Evolutionary conservation across 2,888 invertebrate species (phyloP).

Genomic region (Xanthia togata): DNA sequence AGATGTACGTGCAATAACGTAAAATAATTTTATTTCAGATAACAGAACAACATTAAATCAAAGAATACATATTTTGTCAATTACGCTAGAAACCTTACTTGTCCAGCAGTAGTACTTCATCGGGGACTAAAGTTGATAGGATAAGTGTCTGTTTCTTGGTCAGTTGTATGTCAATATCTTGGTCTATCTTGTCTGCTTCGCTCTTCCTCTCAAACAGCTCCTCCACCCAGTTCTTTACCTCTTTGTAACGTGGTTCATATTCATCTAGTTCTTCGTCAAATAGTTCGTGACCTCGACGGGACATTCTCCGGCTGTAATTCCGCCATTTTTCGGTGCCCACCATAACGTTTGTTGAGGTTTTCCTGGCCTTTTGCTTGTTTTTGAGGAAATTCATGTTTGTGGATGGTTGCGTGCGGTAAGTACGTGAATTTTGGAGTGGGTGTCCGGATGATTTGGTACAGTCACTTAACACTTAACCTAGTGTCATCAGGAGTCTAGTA

Average conservation of each 20-base stretch:
- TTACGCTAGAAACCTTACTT: slow-evolving; percentile 71
- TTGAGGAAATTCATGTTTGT: slow-evolving; percentile 83
- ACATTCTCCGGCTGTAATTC: slow-evolving; percentile 73
- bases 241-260: slow-evolving; percentile 75
- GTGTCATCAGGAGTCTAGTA: slow-evolving; percentile 71
- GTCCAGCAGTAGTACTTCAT: slow-evolving; percentile 88
- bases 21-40: not conserved
- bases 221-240: slow-evolving; percentile 82
- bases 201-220: slow-evolving; percentile 81
- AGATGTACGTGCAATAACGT: not conserved
- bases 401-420: slow-evolving; percentile 44
- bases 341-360: slow-evolving; percentile 77
- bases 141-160: slow-evolving; percentile 87
- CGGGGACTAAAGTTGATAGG: slow-evolving; percentile 89
- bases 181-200: slow-evolving; percentile 76
- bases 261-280: slow-evolving; percentile 78
- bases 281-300: slow-evolving; percentile 68
- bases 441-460: slow-evolving; percentile 47
- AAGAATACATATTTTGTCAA: slow-evolving; percentile 1
- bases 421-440: slow-evolving; percentile 75
- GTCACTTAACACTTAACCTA: slow-evolving; percentile 74
- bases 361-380: slow-evolving; percentile 75
- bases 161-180: slow-evolving; percentile 86
- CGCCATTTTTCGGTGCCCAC: slow-evolving; percentile 81
- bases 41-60: too few species aligned